A percentile compares a stretch with the other conserved stretches of the same genome.
phyloP scores from a whole-genome alignment of 2,888 invertebrate genomes.

The Cosmorhoe ocellata region DNA sequence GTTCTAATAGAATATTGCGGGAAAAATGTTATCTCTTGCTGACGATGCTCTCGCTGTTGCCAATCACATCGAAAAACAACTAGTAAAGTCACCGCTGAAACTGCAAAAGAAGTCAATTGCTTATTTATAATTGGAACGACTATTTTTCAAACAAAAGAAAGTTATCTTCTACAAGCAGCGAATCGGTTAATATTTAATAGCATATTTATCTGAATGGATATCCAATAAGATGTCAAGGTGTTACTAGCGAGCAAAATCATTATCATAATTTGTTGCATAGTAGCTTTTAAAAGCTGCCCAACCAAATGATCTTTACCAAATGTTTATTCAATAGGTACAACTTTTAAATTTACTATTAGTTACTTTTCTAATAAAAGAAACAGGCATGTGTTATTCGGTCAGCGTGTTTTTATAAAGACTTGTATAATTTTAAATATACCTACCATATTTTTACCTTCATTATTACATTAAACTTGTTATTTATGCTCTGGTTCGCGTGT shows the following conservation, averaged over 20 bases:
- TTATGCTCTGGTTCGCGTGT: neutral
- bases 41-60: constrained; percentile 2
- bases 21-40: constrained; percentile 26
- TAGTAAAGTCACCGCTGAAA: constrained; percentile 1
- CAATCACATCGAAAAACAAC: constrained; percentile 5
- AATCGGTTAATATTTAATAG: constrained; percentile 15
- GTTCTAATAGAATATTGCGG: constrained; percentile 16
- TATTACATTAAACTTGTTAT: constrained; percentile 9
- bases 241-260: constrained; percentile 15
- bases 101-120: constrained; percentile 14
- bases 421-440: too few relatives aligned
- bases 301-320: constrained; percentile 1
- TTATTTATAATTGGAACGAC: neutral
- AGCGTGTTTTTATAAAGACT: too few relatives aligned
- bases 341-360: constrained; percentile 1
- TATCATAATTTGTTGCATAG: constrained; percentile 15
- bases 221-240: constrained; percentile 26
- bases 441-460: too few relatives aligned
- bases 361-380: too few relatives aligned
- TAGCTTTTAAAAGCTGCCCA: constrained; percentile 9
- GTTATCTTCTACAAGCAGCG: constrained; percentile 1
- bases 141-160: constrained; percentile 6
- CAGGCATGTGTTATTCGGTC: too few relatives aligned
- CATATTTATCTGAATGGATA: constrained; percentile 21
- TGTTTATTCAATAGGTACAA: neutral